A percentile compares a stretch with the other conserved stretches of the same genome.
Evolutionary conservation across 2,888 invertebrate species (phyloP).

Genomic region (Gymnoscelis rufifasciata): DNA sequence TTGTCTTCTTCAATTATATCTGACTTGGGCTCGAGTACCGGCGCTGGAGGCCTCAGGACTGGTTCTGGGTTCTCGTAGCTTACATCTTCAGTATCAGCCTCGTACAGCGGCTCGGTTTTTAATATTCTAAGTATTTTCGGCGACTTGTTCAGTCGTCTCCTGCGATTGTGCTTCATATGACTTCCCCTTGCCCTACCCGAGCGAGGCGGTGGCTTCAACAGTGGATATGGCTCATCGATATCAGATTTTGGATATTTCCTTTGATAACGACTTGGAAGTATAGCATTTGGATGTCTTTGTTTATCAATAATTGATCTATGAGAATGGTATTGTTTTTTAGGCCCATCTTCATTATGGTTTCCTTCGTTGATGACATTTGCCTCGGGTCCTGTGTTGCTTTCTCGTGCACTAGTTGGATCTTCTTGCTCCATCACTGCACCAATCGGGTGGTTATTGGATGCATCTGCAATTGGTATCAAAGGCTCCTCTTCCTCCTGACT

Average conservation of each 20-base stretch:
- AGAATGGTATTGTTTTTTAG: slow-evolving; percentile 43
- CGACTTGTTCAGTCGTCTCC: slow-evolving; percentile 52
- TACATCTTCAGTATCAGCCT: slow-evolving; percentile 46
- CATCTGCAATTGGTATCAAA: slow-evolving; percentile 62
- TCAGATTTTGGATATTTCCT: slow-evolving; percentile 59
- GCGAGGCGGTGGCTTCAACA: slow-evolving; percentile 69
- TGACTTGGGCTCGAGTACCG: slow-evolving; percentile 49
- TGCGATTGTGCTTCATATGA: slow-evolving; percentile 46
- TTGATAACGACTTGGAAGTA: slow-evolving; percentile 46
- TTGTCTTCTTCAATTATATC: slow-evolving; percentile 25
- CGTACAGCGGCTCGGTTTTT: slow-evolving; percentile 61
- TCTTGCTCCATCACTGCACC: slow-evolving; percentile 73
- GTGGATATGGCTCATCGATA: slow-evolving; percentile 60
- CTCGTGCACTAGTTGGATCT: slow-evolving; percentile 48
- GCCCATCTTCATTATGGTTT: slow-evolving; percentile 43
- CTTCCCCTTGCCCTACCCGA: slow-evolving; percentile 40
- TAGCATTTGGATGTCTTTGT: slow-evolving; percentile 52
- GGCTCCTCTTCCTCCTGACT: slow-evolving; percentile 73
- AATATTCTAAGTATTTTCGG: slow-evolving; percentile 47
- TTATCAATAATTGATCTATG: slow-evolving; percentile 46
- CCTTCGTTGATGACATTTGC: slow-evolving; percentile 50
- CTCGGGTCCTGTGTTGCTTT: slow-evolving; percentile 45
- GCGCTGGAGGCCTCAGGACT: slow-evolving; percentile 51
- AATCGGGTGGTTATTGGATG: slow-evolving; percentile 65
- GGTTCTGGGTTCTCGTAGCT: slow-evolving; percentile 44